These are phyloP conservation scores for Zaprionus ornatus DNA, from an alignment of 1,140 invertebrate species.

Conservation along the genomic window DNA sequence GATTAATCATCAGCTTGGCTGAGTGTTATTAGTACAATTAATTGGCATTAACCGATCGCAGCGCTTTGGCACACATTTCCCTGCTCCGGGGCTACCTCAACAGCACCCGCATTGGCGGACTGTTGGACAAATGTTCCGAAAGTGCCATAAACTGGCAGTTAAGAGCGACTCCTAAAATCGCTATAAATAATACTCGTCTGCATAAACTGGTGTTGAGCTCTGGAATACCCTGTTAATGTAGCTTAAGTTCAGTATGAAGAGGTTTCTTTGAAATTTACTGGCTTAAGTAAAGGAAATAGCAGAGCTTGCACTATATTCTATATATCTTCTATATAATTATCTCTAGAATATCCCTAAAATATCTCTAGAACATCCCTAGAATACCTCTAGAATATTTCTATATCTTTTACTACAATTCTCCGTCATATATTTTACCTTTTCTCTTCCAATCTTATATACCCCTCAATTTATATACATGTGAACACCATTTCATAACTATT, in stretches of 20 bases:
- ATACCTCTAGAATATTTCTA: too few species aligned
- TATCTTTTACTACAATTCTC: too few species aligned
- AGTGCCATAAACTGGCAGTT: slow-evolving; percentile 56
- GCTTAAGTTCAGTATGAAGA: not conserved
- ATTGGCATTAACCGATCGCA: slow-evolving; percentile 65
- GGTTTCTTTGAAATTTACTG: too few species aligned
- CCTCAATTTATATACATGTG: not conserved
- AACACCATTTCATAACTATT: slow-evolving; percentile 13
- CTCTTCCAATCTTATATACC: not conserved
- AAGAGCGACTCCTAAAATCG: slow-evolving; percentile 45
- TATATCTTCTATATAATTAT: too few species aligned
- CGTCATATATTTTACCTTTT: not conserved
- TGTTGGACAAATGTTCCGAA: slow-evolving; percentile 28
- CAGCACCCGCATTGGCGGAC: slow-evolving; percentile 56
- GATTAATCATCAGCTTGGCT: slow-evolving; percentile 55
- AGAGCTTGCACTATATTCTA: too few species aligned
- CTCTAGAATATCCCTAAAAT: too few species aligned
- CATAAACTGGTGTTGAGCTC: not conserved
- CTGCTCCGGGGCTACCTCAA: slow-evolving; percentile 50
- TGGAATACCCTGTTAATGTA: not conserved
- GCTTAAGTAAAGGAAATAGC: too few species aligned
- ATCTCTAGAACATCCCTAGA: too few species aligned
- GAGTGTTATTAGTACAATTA: slow-evolving; percentile 66
- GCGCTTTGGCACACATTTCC: slow-evolving; percentile 57
- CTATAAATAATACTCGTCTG: slow-evolving; percentile 1